Conservation (phyloP, 2,888 invertebrate species). For the Platycheirus rosarum region DNA sequence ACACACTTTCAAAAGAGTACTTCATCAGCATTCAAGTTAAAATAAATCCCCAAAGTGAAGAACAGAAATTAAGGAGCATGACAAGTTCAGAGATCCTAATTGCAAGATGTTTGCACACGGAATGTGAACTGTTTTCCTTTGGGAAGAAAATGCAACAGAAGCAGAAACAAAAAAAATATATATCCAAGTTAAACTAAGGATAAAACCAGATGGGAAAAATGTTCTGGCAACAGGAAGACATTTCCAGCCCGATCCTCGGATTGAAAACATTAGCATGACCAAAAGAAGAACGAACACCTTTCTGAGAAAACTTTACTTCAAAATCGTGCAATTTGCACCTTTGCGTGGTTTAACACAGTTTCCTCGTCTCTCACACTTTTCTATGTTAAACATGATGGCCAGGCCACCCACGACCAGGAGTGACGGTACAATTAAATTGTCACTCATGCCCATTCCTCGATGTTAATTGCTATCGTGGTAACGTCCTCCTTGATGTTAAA, state of each 20-base stretch:
- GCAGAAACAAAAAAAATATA: neutral
- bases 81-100: slow-evolving; percentile 65
- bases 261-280: slow-evolving; percentile 61
- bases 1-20: slow-evolving; percentile 50
- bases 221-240: neutral
- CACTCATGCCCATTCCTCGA: slow-evolving; percentile 42
- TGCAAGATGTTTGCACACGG: slow-evolving; percentile 66
- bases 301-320: slow-evolving; percentile 25
- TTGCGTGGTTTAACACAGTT: slow-evolving; percentile 48
- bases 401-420: neutral
- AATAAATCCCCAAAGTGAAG: slow-evolving; percentile 50
- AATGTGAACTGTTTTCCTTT: slow-evolving; percentile 51
- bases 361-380: slow-evolving; percentile 17
- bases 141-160: slow-evolving; percentile 38
- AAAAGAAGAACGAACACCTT: slow-evolving; percentile 42
- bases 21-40: slow-evolving; percentile 57
- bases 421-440: slow-evolving; percentile 59
- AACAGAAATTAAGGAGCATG: slow-evolving; percentile 67
- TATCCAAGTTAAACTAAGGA: slow-evolving; percentile 15
- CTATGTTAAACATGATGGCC: slow-evolving; percentile 12
- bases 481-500: slow-evolving; percentile 26
- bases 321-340: slow-evolving; percentile 60
- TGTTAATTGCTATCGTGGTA: slow-evolving; percentile 68
- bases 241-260: slow-evolving; percentile 29
- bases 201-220: slow-evolving; percentile 9